A percentile compares a stretch with the other conserved stretches of the same genome.
These are phyloP conservation scores for Machimus rusticus DNA, from an alignment of 2,888 invertebrate species.

Conservation along the genomic window DNA sequence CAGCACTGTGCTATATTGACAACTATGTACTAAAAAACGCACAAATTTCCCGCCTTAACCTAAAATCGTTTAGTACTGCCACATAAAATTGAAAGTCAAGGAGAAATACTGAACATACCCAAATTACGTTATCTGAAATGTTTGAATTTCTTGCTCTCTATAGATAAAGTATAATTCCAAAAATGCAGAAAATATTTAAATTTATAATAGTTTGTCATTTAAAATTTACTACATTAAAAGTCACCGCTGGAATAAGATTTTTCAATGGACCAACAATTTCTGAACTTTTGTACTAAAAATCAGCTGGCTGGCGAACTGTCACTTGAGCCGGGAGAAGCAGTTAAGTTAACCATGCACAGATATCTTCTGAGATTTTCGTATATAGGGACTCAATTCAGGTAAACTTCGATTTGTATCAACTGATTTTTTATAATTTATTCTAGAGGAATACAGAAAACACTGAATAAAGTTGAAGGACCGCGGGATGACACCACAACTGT, in stretches of 20 bases:
- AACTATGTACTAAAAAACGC: conserved; percentile 43
- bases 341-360: conserved; percentile 65
- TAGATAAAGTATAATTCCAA: not conserved
- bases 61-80: not conserved
- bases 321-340: not conserved
- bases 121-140: not conserved
- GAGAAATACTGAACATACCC: not conserved
- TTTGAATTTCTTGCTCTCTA: not conserved
- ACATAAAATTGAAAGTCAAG: not conserved
- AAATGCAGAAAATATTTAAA: not conserved
- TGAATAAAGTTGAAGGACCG: conserved; percentile 62
- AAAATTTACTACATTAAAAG: not conserved
- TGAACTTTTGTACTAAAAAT: not conserved
- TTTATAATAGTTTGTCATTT: not conserved
- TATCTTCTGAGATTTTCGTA: conserved; percentile 80
- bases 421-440: not conserved
- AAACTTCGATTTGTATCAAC: conserved; percentile 47
- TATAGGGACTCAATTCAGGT: conserved; percentile 81
- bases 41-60: conserved; percentile 44
- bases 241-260: not conserved
- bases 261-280: not conserved
- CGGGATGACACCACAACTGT: conserved; percentile 70
- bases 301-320: not conserved
- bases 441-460: conserved; percentile 76
- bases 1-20: conserved; percentile 3